Evolutionary conservation across 2,113 vertebrate genomes (phyloP), one percentile per base, ranked within the genome.

Genomic region (Hirundichthys speculiger): DNA sequence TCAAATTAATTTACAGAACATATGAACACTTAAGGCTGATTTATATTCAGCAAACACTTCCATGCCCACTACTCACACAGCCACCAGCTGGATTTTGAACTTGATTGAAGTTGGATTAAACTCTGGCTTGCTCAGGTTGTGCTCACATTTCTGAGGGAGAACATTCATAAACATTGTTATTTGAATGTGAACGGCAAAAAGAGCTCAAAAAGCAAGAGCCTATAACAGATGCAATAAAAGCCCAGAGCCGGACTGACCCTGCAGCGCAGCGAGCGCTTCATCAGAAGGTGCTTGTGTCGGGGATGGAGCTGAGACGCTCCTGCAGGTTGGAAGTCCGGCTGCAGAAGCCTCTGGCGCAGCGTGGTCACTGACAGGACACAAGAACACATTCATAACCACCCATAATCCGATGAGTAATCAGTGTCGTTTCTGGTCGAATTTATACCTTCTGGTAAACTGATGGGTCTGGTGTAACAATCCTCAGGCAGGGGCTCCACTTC

Each of bases 51-150:
- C 9, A 43, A 21, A 9, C 41, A 19, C 18, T 1, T 2, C 4
- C 40, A 53, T 16, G 59, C 57, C 14, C 5, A 50, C 51, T 87
- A 98, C 96, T 98, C 86, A 99, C 98, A 99, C 93, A 81, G 98
- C 98, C 82, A 98, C 98, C 83, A 99, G 91, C 73, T 99, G 98
- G 68, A 99, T 99, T 93, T 99, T 99, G 89, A 99, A 99, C 92
- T 98, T 99, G 83, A 99, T 99, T 57, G 98, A 99, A 12, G 97
- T 99, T 34, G 98, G 98, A 85, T 99, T 99, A 86, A 99, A 99
- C 85, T 99, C 97, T 12, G 98, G 98, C 77, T 99, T 99, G 93
- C 96, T 99, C 91, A 99, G 87, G 86, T 99, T 99, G 90, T 99
- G 98, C 84, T 99, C 98, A 85, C 98, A 99, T 94, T 96, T 98